Conservation (phyloP, 2,797 vertebrate species). For the Phylloscopus collybita region DNA sequence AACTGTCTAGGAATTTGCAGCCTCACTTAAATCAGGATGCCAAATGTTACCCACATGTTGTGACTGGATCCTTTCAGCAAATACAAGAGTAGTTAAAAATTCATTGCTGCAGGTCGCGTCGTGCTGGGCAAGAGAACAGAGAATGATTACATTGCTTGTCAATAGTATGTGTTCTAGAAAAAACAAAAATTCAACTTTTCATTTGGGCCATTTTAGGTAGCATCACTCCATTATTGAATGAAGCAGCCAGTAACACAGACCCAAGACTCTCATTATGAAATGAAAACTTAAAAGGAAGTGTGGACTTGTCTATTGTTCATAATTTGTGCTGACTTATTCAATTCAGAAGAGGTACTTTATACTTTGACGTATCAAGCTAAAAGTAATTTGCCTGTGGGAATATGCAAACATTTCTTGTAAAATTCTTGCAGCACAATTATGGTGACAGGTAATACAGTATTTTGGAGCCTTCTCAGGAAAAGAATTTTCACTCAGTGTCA, state of each 20-base stretch:
- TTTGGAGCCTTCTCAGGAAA: slow-evolving; percentile 18
- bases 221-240: not conserved
- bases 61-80: not conserved
- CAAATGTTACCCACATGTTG: not conserved
- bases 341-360: not conserved
- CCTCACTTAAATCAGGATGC: not conserved
- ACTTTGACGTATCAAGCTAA: not conserved
- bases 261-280: not conserved
- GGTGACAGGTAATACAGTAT: not conserved
- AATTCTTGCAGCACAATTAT: not conserved
- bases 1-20: not conserved
- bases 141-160: not conserved
- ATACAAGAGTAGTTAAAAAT: not conserved
- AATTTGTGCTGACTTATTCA: not conserved
- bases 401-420: not conserved
- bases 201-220: not conserved
- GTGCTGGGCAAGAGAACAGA: not conserved
- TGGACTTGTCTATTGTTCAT: not conserved
- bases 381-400: slow-evolving; percentile 18
- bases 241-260: not conserved
- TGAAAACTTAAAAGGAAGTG: not conserved
- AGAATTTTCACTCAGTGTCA: slow-evolving; percentile 42
- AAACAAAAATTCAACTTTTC: not conserved
- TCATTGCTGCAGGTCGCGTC: not conserved
- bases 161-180: not conserved